Evolutionary conservation across 2,113 vertebrate species (phyloP), one percentile per base, ranked within the genome.

Genomic region (Pogona vitticeps): DNA sequence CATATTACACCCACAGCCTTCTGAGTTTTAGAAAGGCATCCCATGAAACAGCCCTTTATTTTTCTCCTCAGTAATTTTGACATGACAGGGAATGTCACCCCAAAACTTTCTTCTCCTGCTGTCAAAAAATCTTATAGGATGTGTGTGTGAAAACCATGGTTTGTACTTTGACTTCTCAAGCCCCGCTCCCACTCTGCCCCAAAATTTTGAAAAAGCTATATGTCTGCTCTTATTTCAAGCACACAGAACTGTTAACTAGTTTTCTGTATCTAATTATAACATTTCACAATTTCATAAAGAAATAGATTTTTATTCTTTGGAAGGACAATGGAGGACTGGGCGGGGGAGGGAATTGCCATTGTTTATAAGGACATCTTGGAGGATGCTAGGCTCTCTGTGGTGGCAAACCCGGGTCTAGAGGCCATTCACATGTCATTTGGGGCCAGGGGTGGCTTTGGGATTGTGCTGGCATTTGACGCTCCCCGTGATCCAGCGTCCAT

Each of bases 1-100:
- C 9, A 65, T 1, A 76, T 59, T 31, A 73, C 9, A 46, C 26
- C 73, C 86, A 86, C 15, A 91, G 88, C 88, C 87, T 90, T 76
- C 80, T 86, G 88, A 76, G 91, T 85, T 91, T 85, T 89, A 78
- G 80, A 72, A 90, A 88, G 85, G 82, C 87, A 2, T 77, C 90
- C 40, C 85, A 58, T 63, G 68, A 86, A 86, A 79, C 76, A 76
- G 71, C 1, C 42, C 72, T 81, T 93, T 88, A 80, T 79, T 87
- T 36, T 31, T n/a, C n/a, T 90, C 88, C 86, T 6, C 68, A 88
- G 83, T 84, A 83, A 88, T 90, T 31, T 52, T 88, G 73, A 82
- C 76, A 38, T 46, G 56, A 73, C 61, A 73, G 23, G 17, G 8
- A 84, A 80, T 40, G 68, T 2, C 17, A 80, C 67, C 28, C 17